These are phyloP conservation scores for Lasioglossum marginatum DNA, from an alignment of 2,888 invertebrate species.

Conservation along the genomic window DNA sequence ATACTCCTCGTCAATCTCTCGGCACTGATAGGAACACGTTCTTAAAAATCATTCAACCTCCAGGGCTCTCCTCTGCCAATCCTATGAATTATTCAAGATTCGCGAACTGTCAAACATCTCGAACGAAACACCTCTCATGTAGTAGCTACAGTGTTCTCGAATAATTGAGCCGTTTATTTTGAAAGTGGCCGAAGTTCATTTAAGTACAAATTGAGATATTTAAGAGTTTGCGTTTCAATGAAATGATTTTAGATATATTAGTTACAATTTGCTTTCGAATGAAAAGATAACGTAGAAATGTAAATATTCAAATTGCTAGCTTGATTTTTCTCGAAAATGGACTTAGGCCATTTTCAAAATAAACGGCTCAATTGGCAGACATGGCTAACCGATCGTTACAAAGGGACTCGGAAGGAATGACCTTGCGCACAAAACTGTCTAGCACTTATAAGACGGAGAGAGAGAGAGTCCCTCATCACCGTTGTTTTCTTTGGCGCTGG, in stretches of 20 bases:
- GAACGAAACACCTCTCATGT: neutral
- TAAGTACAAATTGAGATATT: no score
- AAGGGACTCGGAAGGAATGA: neutral
- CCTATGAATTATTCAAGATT: neutral
- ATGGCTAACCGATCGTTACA: neutral
- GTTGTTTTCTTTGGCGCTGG: conserved; percentile 15
- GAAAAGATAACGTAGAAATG: no score
- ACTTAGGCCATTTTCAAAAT: no score
- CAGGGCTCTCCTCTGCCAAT: neutral
- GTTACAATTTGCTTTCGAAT: no score
- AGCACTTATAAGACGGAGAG: neutral
- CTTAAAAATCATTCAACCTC: neutral
- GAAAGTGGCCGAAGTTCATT: no score
- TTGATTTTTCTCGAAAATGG: no score
- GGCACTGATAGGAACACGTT: neutral
- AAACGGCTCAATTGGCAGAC: no score
- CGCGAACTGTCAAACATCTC: neutral
- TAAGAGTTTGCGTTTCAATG: no score
- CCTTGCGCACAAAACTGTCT: neutral
- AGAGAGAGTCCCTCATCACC: neutral
- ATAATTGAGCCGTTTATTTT: no score
- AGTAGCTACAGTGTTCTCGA: neutral
- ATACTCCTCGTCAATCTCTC: neutral
- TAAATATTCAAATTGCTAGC: no score
- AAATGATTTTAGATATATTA: no score